Base-by-base conservation (phyloP, 2,797 vertebrate species). In the Adrianichthys oophorus region DNA sequence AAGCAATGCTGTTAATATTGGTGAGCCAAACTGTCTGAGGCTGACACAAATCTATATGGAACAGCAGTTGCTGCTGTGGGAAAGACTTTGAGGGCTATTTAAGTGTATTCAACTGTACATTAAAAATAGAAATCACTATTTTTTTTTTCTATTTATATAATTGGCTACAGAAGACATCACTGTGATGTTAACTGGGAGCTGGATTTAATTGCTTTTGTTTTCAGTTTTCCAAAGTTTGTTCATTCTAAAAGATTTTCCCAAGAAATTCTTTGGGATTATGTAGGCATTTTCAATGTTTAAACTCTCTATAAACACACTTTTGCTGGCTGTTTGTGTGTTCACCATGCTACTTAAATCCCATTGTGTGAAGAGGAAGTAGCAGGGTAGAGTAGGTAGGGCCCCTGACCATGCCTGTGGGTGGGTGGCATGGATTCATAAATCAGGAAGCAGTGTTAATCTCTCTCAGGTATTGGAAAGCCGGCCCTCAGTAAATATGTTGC, bases 401-500 rank as follows among this genome's bases (percentile, higher is more conserved):
- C 78, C 83, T 85, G 81, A 88, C 88, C 85, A 85, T 78, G 78
- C 83, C 84, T 80, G 74, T 85, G 82, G 86, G 82, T 94, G 94
- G 90, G 92, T 94, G 94, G 94, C 94, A 93, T 92, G 93, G 93
- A 95, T 95, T 95, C 94, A 96, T 97, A 95, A 95, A 95, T 96
- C 93, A 95, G 93, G 92, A 91, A 91, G 92, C 91, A 91, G 92
- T 92, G 95, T 95, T 96, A 94, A 95, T 96, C 95, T 96, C 90
- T 70, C 65, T 59, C 86, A 94, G 93, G 94, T 97, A 97, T 96
- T 95, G 94, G 94, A 96, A 96, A 95, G 92, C 94, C 95, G 94
- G 93, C 94, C 94, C 93, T 96, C 93, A 93, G 93, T 95, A 96
- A 95, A 96, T 95, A 95, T 95, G 93, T 97, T 95, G 94, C 95